These are phyloP conservation scores for Polyploca ridens DNA, from an alignment of 2,888 invertebrate genomes.

Conservation along the genomic window DNA sequence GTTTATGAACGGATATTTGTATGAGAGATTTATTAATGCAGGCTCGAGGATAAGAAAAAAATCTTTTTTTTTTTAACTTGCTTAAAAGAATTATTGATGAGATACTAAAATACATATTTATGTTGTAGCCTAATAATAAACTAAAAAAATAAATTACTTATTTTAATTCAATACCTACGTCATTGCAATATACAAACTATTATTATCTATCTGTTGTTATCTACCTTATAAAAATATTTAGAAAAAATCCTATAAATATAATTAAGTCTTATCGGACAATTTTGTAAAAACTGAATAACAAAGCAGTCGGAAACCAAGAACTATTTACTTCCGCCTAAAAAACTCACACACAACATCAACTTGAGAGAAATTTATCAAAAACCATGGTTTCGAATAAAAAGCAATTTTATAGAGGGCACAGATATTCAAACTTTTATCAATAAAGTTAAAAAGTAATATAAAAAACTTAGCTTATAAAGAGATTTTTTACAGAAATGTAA, in stretches of 20 bases:
- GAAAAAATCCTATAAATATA: neutral
- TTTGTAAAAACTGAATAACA: neutral
- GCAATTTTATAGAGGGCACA: slow-evolving; percentile 45
- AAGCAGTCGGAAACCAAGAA: slow-evolving; percentile 45
- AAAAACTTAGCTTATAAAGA: too few species aligned
- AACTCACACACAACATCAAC: slow-evolving; percentile 38
- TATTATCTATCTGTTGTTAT: too few species aligned
- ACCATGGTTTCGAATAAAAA: slow-evolving; percentile 39
- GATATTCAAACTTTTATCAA: slow-evolving; percentile 52
- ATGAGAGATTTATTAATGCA: slow-evolving; percentile 66
- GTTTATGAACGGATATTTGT: slow-evolving; percentile 73
- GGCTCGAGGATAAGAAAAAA: slow-evolving; percentile 17
- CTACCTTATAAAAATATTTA: too few species aligned
- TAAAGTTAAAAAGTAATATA: too few species aligned
- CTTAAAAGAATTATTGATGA: too few species aligned
- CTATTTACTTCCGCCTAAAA: slow-evolving; percentile 69
- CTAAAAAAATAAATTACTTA: too few species aligned
- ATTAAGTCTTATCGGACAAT: neutral
- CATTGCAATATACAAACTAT: too few species aligned
- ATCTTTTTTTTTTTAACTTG: neutral
- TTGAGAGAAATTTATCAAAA: slow-evolving; percentile 40
- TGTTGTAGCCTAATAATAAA: neutral
- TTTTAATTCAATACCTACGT: too few species aligned
- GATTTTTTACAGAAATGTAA: too few species aligned
- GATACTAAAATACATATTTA: neutral